Base-by-base conservation (phyloP, 2,888 invertebrate genomes). In the Rhaphigaster nebulosa region DNA sequence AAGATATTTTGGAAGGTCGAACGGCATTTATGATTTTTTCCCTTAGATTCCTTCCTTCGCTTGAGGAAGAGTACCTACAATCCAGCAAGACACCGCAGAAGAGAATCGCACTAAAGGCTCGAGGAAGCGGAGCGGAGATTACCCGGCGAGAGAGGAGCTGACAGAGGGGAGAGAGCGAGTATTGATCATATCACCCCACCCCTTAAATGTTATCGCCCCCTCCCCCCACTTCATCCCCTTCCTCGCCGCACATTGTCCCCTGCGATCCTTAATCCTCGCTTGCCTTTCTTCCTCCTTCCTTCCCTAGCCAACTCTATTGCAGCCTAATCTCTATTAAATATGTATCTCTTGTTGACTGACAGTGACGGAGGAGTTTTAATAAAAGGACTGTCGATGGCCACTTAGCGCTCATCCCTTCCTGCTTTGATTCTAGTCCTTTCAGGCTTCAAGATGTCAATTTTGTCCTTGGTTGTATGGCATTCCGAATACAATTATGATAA, bases 181-280 rank as follows among this genome's bases (percentile, higher is more conserved):
- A 54, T 54, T 60, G 88, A 54, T 88, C 88, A 54, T 88, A 54
- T 88, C 88, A 38, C 50, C 84, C 88, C 88, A 8, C 88, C 88
- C 70, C 70, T 38, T 38, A 87, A 87, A 50, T 41, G 50, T 38
- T 38, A 38, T 38, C 84, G 38, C 88, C 88, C 34, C 54, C 88
- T 29, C 26, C 34, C 70, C 56, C 88, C 84, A 34, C 84, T 84
- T 84, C 84, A 26, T n/a, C 45, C 84, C 80, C 84, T 41, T 80
- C 41, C 80, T 80, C 80, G 41, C 84, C 38, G 26, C 84, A 84
- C 84, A 84, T 84, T 84, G 84, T 84, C 26, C n/a, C 84, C 45
- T 50, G 8, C 70, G 34, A 76, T 38, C 70, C 70, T 8, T 76
- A 76, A 76, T 76, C 84, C 84, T 45, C 84, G 45, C 41, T 76